These are phyloP conservation scores for Orthosia gracilis DNA, from an alignment of 2,888 invertebrate genomes.

Conservation along the genomic window DNA sequence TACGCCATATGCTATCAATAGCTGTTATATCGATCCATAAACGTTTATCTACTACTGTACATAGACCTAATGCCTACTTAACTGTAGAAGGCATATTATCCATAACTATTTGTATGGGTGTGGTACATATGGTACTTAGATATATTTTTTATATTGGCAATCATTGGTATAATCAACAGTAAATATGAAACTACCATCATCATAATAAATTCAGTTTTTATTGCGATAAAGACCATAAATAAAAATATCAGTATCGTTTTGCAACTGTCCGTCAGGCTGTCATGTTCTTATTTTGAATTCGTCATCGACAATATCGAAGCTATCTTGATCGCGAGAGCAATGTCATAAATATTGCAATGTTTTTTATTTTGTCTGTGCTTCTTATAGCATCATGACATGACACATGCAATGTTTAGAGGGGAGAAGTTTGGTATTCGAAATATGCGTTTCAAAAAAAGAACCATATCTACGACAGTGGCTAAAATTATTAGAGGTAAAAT, in stretches of 20 bases:
- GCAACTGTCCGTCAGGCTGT: neutral
- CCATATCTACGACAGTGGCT: no score
- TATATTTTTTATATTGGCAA: neutral
- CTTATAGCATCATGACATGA: constrained; percentile 13
- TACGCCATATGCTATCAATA: neutral
- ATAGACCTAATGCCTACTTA: constrained; percentile 4
- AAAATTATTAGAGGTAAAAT: neutral
- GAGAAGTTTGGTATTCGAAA: neutral
- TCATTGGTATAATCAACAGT: neutral
- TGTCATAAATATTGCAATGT: constrained; percentile 27
- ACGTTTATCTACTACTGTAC: constrained; percentile 2
- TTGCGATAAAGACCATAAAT: neutral
- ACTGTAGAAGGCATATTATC: neutral
- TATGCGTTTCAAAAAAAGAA: constrained; percentile 5
- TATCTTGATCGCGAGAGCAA: constrained; percentile 27
- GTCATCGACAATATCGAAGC: constrained; percentile 11
- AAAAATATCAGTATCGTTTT: constrained; percentile 13
- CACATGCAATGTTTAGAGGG: neutral
- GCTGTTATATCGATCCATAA: constrained; percentile 1
- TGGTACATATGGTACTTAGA: neutral
- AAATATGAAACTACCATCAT: no score
- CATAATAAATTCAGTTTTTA: neutral
- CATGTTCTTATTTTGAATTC: constrained; percentile 15
- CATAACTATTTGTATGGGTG: constrained; percentile 14
- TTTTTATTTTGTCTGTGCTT: constrained; percentile 25